phyloP scores from a whole-genome alignment of 2,113 vertebrate genomes.

The Pantherophis guttatus region DNA sequence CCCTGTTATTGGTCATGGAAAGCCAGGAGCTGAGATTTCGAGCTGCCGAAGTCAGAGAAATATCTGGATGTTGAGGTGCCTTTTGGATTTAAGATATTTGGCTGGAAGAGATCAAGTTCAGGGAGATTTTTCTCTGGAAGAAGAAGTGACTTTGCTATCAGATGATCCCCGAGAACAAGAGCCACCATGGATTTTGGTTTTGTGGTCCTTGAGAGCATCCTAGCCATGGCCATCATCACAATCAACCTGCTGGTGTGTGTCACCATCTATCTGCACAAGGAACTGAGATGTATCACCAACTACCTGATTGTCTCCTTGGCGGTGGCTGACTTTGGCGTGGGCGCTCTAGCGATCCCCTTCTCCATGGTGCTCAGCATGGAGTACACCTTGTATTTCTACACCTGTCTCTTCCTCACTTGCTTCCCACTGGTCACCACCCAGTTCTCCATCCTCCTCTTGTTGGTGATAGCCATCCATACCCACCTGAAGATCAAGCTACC shows the following conservation, averaged over 20 bases:
- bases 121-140: background rate
- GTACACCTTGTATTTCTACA: slow-evolving; percentile 72
- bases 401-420: slow-evolving; percentile 73
- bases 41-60: background rate
- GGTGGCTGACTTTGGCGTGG: slow-evolving; percentile 69
- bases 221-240: slow-evolving; percentile 20
- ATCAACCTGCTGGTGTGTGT: slow-evolving; percentile 42
- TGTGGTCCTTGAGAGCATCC: slow-evolving; percentile 22
- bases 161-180: background rate
- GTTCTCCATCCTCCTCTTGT: slow-evolving; percentile 76
- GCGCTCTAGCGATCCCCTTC: slow-evolving; percentile 65
- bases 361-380: slow-evolving; percentile 71
- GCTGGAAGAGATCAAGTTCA: background rate
- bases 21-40: background rate
- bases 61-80: background rate
- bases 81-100: background rate
- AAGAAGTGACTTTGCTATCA: background rate
- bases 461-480: slow-evolving; percentile 71
- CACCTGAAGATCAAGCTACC: slow-evolving; percentile 65
- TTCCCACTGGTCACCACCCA: slow-evolving; percentile 74
- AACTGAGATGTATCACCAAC: slow-evolving; percentile 36
- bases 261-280: slow-evolving; percentile 30
- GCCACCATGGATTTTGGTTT: slow-evolving; percentile 27
- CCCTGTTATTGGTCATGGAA: background rate
- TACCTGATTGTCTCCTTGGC: slow-evolving; percentile 72